Conservation (phyloP, 1,140 invertebrate species). For the Agraylea sexmaculata region DNA sequence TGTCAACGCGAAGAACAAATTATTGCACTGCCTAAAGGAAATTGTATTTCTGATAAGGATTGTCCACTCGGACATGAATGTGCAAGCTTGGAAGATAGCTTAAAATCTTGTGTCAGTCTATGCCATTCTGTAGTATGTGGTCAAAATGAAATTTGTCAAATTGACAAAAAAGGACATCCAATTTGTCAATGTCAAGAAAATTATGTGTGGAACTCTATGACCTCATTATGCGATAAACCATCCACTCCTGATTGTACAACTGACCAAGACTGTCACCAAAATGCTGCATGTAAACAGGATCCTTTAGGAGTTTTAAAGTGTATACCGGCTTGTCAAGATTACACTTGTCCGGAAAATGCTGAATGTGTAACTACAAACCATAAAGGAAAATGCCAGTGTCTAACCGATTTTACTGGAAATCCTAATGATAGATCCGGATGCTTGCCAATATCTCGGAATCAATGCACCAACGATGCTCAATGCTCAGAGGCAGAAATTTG, state of each 20-base stretch:
- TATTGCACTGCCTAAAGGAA: constrained; percentile 34
- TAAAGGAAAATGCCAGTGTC: constrained; percentile 65
- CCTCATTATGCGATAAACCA: constrained; percentile 70
- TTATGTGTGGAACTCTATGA: constrained; percentile 71
- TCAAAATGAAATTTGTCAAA: constrained; percentile 64
- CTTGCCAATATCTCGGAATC: constrained; percentile 51
- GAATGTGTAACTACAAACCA: constrained; percentile 65
- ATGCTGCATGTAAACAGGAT: constrained; percentile 63
- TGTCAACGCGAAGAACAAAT: constrained; percentile 55
- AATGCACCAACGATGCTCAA: constrained; percentile 66
- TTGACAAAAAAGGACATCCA: constrained; percentile 51
- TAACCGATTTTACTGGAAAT: constrained; percentile 70
- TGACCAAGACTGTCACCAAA: constrained; percentile 58
- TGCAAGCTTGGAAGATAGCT: constrained; percentile 42
- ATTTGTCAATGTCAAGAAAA: constrained; percentile 64
- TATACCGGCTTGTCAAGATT: constrained; percentile 58
- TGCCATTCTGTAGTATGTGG: constrained; percentile 70
- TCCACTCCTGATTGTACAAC: constrained; percentile 65
- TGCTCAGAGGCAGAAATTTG: constrained; percentile 72
- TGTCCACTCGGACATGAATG: constrained; percentile 55
- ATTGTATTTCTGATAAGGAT: constrained; percentile 58
- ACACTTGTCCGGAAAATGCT: constrained; percentile 73
- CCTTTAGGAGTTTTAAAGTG: constrained; percentile 78
- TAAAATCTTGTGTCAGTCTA: constrained; percentile 58
- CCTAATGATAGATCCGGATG: constrained; percentile 82